Conservation (phyloP, 2,888 invertebrate species). For the Thalpophila matura region DNA sequence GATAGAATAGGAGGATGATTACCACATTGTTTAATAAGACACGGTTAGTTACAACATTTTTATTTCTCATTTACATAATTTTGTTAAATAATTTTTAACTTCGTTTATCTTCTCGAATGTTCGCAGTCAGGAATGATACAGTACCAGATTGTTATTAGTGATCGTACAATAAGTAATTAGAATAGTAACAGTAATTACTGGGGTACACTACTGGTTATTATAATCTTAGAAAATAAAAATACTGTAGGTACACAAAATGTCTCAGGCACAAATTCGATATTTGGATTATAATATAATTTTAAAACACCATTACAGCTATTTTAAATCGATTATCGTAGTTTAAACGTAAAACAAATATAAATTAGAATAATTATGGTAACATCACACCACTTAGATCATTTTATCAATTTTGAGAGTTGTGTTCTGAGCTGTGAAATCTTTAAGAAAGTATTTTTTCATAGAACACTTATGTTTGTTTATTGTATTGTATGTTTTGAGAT, state of each 20-base stretch:
- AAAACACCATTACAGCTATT: constrained; percentile 13
- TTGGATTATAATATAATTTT: neutral
- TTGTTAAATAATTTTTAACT: neutral
- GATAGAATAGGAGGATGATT: no score
- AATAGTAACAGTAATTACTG: no score
- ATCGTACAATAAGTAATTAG: no score
- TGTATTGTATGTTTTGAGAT: no score
- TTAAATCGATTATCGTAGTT: constrained; percentile 14
- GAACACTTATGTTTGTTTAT: neutral
- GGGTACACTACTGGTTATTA: no score
- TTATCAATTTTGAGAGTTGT: constrained; percentile 10
- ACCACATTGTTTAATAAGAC: neutral
- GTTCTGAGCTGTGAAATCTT: constrained; percentile 23
- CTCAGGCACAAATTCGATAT: neutral
- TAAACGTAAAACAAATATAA: constrained; percentile 32
- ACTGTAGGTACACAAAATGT: neutral
- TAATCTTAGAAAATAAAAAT: neutral
- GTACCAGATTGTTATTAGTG: no score
- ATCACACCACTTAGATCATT: neutral
- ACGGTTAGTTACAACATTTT: neutral
- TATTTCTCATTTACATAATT: constrained; percentile 1
- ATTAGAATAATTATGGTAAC: constrained; percentile 30
- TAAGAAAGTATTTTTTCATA: constrained; percentile 17
- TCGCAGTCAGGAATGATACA: neutral
- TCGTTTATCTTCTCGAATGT: neutral